Evolutionary conservation across 2,113 vertebrate genomes (phyloP).

Genomic region (Caracal caracal): DNA sequence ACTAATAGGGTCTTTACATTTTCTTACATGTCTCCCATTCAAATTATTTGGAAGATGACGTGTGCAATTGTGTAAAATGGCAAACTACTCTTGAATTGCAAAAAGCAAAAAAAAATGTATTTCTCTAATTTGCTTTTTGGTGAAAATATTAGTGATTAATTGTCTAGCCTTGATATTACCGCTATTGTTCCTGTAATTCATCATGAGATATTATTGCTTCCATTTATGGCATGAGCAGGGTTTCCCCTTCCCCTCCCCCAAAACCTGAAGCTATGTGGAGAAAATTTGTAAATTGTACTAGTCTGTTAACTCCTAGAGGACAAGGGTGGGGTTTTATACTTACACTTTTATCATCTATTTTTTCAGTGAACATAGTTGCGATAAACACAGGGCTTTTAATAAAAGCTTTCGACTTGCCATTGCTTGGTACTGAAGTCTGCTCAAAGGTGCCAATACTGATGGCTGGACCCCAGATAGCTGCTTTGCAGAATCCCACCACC

Average conservation of each 20-base stretch:
- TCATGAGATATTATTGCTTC: neutral
- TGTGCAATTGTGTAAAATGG: neutral
- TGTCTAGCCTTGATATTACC: neutral
- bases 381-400: neutral
- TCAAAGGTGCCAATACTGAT: neutral
- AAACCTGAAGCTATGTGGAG: neutral
- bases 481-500: neutral
- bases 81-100: neutral
- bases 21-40: neutral
- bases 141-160: neutral
- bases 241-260: neutral
- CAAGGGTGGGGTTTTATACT: neutral
- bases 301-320: neutral
- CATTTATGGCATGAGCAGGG: neutral
- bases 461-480: accelerated
- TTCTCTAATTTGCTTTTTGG: neutral
- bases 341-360: neutral
- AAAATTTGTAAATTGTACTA: neutral
- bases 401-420: neutral
- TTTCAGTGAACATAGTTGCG: neutral
- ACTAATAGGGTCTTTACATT: neutral
- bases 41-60: neutral
- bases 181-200: neutral
- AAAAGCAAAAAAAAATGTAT: neutral
- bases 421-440: neutral